phyloP scores from a whole-genome alignment of 2,888 invertebrate genomes.

The Orchesella flavescens region DNA sequence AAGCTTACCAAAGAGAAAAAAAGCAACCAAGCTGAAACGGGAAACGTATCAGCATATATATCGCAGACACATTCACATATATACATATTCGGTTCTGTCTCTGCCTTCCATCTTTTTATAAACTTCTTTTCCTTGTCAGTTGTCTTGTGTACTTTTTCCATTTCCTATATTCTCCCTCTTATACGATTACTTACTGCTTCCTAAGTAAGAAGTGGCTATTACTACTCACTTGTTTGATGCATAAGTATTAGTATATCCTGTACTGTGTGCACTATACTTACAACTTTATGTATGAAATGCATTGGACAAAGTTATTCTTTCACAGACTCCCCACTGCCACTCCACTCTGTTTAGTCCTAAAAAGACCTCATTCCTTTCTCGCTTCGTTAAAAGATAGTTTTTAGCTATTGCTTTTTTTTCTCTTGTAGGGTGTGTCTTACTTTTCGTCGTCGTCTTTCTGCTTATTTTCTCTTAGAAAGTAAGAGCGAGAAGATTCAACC shows the following conservation, averaged over 20 bases:
- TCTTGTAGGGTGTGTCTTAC: conserved; percentile 8
- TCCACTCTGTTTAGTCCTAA: background rate
- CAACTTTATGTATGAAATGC: background rate
- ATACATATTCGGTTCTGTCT: conserved; percentile 13
- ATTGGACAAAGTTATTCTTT: conserved; percentile 22
- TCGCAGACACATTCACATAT: background rate
- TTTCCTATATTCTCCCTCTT: conserved; percentile 24
- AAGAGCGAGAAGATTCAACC: conserved; percentile 19
- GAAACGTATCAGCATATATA: background rate
- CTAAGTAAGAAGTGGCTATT: conserved; percentile 16
- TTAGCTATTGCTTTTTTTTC: conserved; percentile 7
- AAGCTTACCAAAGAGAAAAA: background rate
- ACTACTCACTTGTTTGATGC: conserved; percentile 2
- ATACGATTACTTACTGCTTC: conserved; percentile 20
- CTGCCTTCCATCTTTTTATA: conserved; percentile 32
- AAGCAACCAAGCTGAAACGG: background rate
- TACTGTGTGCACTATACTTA: too few species aligned
- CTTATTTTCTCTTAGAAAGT: background rate
- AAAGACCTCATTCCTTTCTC: conserved; percentile 1
- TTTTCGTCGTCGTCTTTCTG: conserved; percentile 16
- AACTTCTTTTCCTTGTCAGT: conserved; percentile 38
- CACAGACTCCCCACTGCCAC: background rate
- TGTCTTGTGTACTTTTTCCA: conserved; percentile 40
- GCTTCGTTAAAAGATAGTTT: conserved; percentile 6
- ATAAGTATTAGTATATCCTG: background rate